Percentiles rank a stretch among this genome's conserved stretches.
These are phyloP conservation scores for Apogon talboti DNA, from an alignment of 2,797 vertebrate species.

Conservation along the genomic window DNA sequence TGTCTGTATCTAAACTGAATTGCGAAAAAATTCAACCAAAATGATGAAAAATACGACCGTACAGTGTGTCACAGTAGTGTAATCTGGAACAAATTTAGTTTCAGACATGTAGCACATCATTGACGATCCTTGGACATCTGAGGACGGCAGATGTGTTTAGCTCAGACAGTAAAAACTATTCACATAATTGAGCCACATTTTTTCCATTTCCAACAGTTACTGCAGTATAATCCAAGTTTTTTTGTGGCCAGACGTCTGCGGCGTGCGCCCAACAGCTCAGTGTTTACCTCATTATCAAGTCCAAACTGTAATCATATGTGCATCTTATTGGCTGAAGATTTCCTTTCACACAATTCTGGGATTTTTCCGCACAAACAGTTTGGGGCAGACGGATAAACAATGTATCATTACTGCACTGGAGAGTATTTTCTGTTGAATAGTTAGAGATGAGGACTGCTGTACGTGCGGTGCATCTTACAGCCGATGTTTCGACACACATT, in stretches of 20 bases:
- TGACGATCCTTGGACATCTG: background rate
- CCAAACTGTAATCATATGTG: conserved; percentile 23
- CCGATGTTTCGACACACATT: no score
- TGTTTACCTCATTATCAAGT: conserved; percentile 30
- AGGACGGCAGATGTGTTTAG: background rate
- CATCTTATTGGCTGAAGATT: conserved; percentile 11
- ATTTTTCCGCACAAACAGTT: background rate
- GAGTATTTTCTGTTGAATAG: background rate
- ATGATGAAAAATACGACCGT: no score
- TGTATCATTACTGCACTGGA: background rate
- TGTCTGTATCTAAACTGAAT: no score
- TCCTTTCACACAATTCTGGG: conserved; percentile 1
- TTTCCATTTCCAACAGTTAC: background rate
- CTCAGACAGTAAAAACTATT: background rate
- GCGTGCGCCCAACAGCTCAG: conserved; percentile 2
- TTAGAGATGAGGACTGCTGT: background rate
- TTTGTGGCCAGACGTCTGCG: background rate
- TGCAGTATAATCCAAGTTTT: conserved; percentile 4
- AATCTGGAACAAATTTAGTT: no score
- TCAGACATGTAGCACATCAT: background rate
- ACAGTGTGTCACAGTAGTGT: no score
- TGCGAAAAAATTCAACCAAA: no score
- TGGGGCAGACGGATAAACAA: background rate
- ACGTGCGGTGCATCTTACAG: no score
- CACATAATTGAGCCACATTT: conserved; percentile 1